phyloP scores from a whole-genome alignment of 2,113 vertebrate species.

The Chloebia gouldiae region DNA sequence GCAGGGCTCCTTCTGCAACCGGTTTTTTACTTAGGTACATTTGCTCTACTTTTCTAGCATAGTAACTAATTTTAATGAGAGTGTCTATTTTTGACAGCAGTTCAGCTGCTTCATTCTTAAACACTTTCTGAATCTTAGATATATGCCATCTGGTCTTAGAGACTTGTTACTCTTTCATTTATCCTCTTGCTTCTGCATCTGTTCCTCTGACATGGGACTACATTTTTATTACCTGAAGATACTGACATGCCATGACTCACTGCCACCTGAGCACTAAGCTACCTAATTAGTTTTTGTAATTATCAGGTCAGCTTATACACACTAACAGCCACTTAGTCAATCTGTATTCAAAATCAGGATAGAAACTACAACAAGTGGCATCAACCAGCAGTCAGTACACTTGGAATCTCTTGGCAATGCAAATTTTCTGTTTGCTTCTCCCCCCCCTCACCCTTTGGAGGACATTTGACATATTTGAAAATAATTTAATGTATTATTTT shows the following conservation, averaged over 20 bases:
- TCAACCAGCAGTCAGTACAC: not conserved
- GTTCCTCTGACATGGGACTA: not conserved
- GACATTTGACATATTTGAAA: not conserved
- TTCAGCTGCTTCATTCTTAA: constrained; percentile 61
- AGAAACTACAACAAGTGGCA: not conserved
- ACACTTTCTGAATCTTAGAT: constrained; percentile 34
- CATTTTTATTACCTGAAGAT: constrained; percentile 40
- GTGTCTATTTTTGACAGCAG: constrained; percentile 23
- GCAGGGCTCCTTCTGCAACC: not conserved
- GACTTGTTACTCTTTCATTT: constrained; percentile 59
- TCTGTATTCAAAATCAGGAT: not conserved
- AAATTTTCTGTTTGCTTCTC: not conserved
- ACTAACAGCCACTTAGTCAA: not conserved
- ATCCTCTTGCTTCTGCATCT: constrained; percentile 33
- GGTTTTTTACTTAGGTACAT: constrained; percentile 18
- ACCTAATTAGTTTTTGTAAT: not conserved
- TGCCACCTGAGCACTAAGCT: not conserved
- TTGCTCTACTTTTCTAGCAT: constrained; percentile 49
- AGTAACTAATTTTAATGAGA: constrained; percentile 59
- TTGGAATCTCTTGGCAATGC: not conserved
- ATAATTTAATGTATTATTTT: not conserved
- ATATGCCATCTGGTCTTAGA: constrained; percentile 45
- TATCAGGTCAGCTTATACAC: not conserved
- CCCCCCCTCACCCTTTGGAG: fast-evolving
- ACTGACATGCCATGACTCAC: not conserved